A percentile compares a stretch with the other conserved stretches of the same genome.
These are phyloP conservation scores for Prionace glauca DNA, from an alignment of 2,797 vertebrate genomes.

Conservation along the genomic window DNA sequence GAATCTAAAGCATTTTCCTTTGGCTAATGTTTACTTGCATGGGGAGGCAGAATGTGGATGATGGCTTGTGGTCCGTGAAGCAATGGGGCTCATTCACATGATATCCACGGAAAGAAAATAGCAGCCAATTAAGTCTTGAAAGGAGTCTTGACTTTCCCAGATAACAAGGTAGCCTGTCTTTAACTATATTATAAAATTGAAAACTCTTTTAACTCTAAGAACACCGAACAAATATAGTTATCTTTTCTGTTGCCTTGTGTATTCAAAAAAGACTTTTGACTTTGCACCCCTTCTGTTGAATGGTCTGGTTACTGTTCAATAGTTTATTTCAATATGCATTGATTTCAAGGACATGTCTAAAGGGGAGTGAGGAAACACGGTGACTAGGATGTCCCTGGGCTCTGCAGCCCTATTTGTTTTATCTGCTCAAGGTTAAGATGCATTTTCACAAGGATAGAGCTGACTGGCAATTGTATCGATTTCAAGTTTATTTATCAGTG, in stretches of 20 bases:
- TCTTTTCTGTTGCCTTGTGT: neutral
- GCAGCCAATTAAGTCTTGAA: neutral
- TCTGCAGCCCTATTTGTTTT: neutral
- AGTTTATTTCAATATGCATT: neutral
- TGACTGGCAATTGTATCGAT: neutral
- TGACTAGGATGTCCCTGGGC: neutral
- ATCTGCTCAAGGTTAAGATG: neutral
- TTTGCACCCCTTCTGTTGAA: neutral
- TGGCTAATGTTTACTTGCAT: neutral
- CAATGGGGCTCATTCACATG: neutral
- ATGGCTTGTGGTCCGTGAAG: neutral
- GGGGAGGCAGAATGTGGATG: neutral
- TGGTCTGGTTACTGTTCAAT: neutral
- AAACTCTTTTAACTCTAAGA: constrained; percentile 5
- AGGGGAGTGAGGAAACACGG: neutral
- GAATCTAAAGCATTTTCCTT: neutral
- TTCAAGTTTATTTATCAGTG: too few relatives aligned
- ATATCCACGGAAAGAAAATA: neutral
- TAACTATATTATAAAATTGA: neutral
- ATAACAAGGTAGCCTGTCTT: neutral
- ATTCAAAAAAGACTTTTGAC: neutral
- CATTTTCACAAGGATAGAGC: neutral
- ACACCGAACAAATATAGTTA: neutral
- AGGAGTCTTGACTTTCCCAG: neutral
- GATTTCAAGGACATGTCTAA: neutral